A percentile compares a stretch with the other conserved stretches of the same genome.
These are phyloP conservation scores for Romanomermis culicivorax DNA, from an alignment of 2,888 invertebrate genomes.

Conservation along the genomic window DNA sequence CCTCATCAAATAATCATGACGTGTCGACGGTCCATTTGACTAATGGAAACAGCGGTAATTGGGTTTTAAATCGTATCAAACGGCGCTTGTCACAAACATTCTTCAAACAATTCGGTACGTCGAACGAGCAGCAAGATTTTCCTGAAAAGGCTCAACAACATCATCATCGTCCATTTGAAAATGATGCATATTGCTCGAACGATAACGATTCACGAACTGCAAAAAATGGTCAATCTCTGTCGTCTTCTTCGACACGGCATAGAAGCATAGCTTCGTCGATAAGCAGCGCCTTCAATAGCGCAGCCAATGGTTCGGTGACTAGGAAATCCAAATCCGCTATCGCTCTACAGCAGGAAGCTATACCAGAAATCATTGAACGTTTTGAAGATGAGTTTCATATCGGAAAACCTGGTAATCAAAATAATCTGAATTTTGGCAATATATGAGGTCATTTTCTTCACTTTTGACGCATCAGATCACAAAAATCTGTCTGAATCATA, in stretches of 20 bases:
- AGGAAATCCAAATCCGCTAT: not conserved
- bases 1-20: too few relatives aligned
- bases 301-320: not conserved
- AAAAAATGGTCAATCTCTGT: not conserved
- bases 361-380: not conserved
- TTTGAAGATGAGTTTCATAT: slow-evolving; percentile 1
- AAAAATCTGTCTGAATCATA: too few relatives aligned
- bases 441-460: too few relatives aligned
- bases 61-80: slow-evolving; percentile 4
- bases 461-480: too few relatives aligned
- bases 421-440: too few relatives aligned
- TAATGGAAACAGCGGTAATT: too few relatives aligned
- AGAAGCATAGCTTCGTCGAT: not conserved
- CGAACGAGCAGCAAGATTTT: not conserved
- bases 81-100: slow-evolving; percentile 5
- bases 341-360: not conserved
- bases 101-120: not conserved
- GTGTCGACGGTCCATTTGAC: too few relatives aligned
- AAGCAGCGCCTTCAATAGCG: not conserved
- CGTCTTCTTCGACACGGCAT: too few relatives aligned
- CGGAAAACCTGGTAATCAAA: not conserved
- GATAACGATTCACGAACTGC: not conserved
- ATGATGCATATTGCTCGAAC: not conserved
- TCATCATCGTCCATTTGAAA: too few relatives aligned
- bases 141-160: too few relatives aligned